Evolutionary conservation across 1,140 invertebrate genomes (phyloP), one percentile per base, ranked within the genome.

Genomic region (Tetranychus urticae): DNA sequence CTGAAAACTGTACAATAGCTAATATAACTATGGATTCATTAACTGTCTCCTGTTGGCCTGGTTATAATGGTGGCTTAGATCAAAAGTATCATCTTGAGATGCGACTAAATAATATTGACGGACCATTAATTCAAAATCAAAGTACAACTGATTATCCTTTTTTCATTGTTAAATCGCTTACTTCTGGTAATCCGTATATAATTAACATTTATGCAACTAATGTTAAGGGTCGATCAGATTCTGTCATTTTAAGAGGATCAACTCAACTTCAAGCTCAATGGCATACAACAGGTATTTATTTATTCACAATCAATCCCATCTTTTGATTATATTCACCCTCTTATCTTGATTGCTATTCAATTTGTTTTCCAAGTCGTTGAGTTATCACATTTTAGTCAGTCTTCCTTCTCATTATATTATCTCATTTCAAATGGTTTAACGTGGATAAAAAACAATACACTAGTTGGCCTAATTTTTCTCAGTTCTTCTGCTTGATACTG

Each of bases 11-110:
- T 57, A 58, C 63, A 31, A 31, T 62, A 13, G 48, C 55, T 10
- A 64, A 64, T 37, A 60, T 58, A 34, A 64, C 63, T 1, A 59
- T 52, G 10, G 34, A 64, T 39, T 55, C 60, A 33, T 48, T 64
- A 34, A 80, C 82, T 69, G 82, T 88, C 52, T 80, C 78, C 60
- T 88, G 86, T 71, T 72, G 78, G 55, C 79, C 84, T 0, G 85
- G 85, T 31, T 81, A 81, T 67, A 82, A 86, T 67, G 86, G 86
- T n/a, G 86, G 86, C 4, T 75, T 88, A 31, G 77, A 81, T 14
- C 86, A 88, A 71, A 80, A 81, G 68, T 90, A 89, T 72, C 74
- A 86, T 57, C 73, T 89, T 58, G 85, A 89, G 73, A 81, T 86
- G 48, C 78, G 81, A 62, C 82, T 82, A 68, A 73, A 77, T 61